These are phyloP conservation scores for Ctenicera cuprea DNA, from an alignment of 2,888 invertebrate species.

Conservation along the genomic window DNA sequence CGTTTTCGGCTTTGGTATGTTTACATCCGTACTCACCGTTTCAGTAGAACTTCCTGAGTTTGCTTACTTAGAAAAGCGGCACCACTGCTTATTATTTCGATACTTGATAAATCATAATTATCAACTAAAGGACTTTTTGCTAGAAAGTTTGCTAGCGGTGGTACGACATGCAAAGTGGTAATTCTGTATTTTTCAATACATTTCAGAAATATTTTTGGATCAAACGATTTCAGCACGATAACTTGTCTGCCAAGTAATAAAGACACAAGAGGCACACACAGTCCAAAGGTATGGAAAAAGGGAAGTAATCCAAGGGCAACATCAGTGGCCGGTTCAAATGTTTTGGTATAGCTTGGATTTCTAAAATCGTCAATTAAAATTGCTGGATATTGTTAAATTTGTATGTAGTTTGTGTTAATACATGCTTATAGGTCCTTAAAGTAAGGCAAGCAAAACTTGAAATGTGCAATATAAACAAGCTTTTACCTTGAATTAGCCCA, in stretches of 20 bases:
- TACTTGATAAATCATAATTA: constrained; percentile 79
- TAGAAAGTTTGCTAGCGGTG: constrained; percentile 81
- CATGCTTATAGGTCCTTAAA: too few relatives aligned
- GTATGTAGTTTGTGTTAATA: too few relatives aligned
- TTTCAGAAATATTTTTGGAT: constrained; percentile 80
- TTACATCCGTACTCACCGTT: constrained; percentile 34
- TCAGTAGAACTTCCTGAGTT: constrained; percentile 67
- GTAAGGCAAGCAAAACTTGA: too few relatives aligned
- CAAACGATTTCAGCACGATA: constrained; percentile 75
- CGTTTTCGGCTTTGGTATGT: background rate
- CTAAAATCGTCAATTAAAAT: constrained; percentile 12
- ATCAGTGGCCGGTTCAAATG: constrained; percentile 13
- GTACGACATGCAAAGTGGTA: constrained; percentile 57
- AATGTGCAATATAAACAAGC: too few relatives aligned
- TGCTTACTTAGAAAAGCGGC: constrained; percentile 81
- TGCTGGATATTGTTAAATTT: constrained; percentile 46
- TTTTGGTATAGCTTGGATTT: constrained; percentile 16
- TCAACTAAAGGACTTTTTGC: constrained; percentile 67
- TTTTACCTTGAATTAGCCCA: constrained; percentile 51
- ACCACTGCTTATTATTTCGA: constrained; percentile 81
- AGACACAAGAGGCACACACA: constrained; percentile 54
- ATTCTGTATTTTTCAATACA: constrained; percentile 66
- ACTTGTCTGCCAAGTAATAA: constrained; percentile 46
- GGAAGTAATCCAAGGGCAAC: constrained; percentile 52
- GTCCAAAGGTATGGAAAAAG: constrained; percentile 63